These are phyloP conservation scores for Serrognathus titanus DNA, from an alignment of 2,888 invertebrate species.

Conservation along the genomic window DNA sequence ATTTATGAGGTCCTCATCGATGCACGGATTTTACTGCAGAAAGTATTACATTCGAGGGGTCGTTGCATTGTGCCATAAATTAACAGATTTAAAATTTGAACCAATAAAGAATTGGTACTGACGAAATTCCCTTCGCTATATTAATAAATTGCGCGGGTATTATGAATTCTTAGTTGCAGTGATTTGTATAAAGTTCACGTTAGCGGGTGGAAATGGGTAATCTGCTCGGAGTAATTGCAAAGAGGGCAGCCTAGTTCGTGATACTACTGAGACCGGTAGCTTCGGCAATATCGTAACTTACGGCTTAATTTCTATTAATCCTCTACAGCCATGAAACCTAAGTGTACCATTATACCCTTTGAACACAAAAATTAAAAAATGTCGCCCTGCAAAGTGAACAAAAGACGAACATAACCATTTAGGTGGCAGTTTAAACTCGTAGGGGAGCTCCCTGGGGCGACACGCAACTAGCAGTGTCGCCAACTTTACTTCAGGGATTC, in stretches of 20 bases:
- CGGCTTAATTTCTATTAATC: conserved; percentile 35
- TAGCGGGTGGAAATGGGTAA: conserved; percentile 37
- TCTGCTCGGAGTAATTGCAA: conserved; percentile 31
- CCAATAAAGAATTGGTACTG: conserved; percentile 16
- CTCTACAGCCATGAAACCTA: conserved; percentile 29
- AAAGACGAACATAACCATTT: conserved; percentile 31
- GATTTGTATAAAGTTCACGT: conserved; percentile 41
- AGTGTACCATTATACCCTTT: conserved; percentile 32
- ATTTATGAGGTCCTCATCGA: too few species aligned
- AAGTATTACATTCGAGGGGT: too few species aligned
- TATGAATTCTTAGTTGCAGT: conserved; percentile 32
- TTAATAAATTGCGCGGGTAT: conserved; percentile 29
- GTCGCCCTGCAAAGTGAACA: conserved; percentile 29
- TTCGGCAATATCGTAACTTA: conserved; percentile 30
- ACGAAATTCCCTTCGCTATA: conserved; percentile 19
- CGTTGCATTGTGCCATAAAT: too few species aligned
- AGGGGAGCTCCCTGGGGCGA: conserved; percentile 15
- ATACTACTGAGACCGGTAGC: conserved; percentile 21
- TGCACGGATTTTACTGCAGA: too few species aligned
- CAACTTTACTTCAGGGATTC: conserved; percentile 3
- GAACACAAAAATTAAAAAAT: conserved; percentile 33
- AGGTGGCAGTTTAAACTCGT: conserved; percentile 21
- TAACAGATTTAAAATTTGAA: conserved; percentile 11
- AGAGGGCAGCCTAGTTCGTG: conserved; percentile 18
- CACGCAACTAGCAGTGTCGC: conserved; percentile 11